These are phyloP conservation scores for Volucella zonaria DNA, from an alignment of 2,888 invertebrate species.

Conservation along the genomic window DNA sequence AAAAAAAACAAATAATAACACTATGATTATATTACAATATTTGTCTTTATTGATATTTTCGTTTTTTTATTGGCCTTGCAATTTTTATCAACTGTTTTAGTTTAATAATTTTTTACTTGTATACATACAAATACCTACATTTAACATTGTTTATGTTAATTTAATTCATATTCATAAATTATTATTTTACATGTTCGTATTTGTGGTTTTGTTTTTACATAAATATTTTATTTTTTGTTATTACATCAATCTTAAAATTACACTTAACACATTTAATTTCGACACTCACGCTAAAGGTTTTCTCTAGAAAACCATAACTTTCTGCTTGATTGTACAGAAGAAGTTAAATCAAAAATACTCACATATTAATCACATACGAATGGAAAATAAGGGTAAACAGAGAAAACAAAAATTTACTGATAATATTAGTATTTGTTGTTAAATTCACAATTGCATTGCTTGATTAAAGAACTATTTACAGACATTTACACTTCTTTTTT, in stretches of 20 bases:
- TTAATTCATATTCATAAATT: constrained; percentile 48
- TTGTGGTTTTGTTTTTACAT: constrained; percentile 40
- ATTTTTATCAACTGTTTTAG: constrained; percentile 38
- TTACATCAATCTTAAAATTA: constrained; percentile 60
- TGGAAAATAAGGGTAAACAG: not conserved
- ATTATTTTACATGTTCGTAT: constrained; percentile 58
- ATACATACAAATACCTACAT: constrained; percentile 70
- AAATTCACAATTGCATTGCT: constrained; percentile 69
- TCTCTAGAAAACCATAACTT: constrained; percentile 22
- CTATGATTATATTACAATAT: constrained; percentile 64
- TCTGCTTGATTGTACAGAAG: constrained; percentile 13
- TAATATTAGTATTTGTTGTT: constrained; percentile 12
- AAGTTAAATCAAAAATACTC: constrained; percentile 9
- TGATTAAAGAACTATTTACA: constrained; percentile 57
- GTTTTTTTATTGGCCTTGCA: constrained; percentile 64
- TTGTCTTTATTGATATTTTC: constrained; percentile 64
- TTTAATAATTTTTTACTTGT: constrained; percentile 58
- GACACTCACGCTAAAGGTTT: constrained; percentile 39
- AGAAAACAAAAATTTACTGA: constrained; percentile 17
- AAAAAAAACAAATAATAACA: not conserved
- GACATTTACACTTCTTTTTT: constrained; percentile 37
- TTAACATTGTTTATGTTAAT: constrained; percentile 61
- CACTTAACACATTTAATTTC: constrained; percentile 50
- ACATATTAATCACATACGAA: constrained; percentile 39
- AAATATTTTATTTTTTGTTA: constrained; percentile 47